A percentile compares a stretch with the other conserved stretches of the same genome.
Conservation (phyloP, 2,797 vertebrate species). For the Platyrinchus mystaceus region DNA sequence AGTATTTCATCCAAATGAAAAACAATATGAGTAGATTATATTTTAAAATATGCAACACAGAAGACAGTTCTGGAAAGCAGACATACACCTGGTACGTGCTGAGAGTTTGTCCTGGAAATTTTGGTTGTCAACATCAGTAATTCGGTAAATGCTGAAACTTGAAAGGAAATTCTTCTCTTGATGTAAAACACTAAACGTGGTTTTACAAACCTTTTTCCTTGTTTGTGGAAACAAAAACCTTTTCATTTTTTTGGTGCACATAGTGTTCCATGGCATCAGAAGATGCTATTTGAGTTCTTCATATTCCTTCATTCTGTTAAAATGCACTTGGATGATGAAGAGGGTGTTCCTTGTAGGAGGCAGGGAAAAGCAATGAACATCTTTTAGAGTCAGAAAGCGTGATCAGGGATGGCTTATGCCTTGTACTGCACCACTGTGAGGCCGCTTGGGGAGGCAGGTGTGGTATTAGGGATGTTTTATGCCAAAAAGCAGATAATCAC, state of each 20-base stretch:
- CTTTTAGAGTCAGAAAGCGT: not conserved
- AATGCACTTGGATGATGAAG: not conserved
- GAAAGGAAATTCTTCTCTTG: not conserved
- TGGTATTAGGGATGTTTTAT: not conserved
- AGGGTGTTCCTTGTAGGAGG: not conserved
- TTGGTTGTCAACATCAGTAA: not conserved
- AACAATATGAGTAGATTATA: not conserved
- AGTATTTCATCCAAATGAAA: not conserved
- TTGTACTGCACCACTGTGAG: not conserved
- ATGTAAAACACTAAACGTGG: not conserved
- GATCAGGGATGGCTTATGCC: not conserved
- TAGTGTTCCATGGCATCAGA: not conserved
- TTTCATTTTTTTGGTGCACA: fast-evolving
- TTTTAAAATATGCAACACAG: not conserved
- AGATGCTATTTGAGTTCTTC: not conserved
- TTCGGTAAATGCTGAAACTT: not conserved
- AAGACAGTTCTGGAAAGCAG: not conserved
- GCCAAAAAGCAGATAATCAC: not conserved
- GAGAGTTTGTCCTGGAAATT: not conserved
- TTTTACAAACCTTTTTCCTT: not conserved
- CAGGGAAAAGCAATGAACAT: not conserved
- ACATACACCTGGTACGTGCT: not conserved
- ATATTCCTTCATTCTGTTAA: not conserved
- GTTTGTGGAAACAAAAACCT: not conserved
- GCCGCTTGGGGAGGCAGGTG: not conserved